Evolutionary conservation across 2,113 vertebrate species (phyloP), one percentile per base, ranked within the genome.

Genomic region (Cariama cristata): DNA sequence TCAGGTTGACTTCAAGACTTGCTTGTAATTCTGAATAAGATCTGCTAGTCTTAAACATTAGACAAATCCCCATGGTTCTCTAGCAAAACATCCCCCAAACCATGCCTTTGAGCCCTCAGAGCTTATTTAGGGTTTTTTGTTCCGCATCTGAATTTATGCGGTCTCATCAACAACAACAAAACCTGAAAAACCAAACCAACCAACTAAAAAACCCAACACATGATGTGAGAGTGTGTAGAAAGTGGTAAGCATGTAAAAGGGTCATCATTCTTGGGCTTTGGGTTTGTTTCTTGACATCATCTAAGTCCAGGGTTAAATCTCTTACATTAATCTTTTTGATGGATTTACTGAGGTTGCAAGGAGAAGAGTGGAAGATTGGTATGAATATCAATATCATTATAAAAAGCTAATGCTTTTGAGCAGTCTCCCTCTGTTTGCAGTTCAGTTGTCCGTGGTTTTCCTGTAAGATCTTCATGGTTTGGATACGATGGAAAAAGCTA

Each of bases 131-230:
- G 6, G 3, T 0, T 52, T 64, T 67, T 52, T 60, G 9, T 73
- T 72, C 40, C 60, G 52, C 27, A 30, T 62, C 26, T 35, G 49
- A 73, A 16, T 30, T 44, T 40, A 15, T 38, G 28, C n/a, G 73
- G 9, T 59, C 14, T 91, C 32, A 9, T 22, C 7, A 55, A 28
- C 9, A 40, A 49, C 64, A 50, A 28, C 44, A 52, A 42, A 6
- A 17, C 5, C 11, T 9, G 32, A 63, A 22, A 22, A 56, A 40
- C 30, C 18, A 12, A 49, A n/a, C 1, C 33, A 45, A 38, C 38
- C 38, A n/a, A 38, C 21, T 5, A n/a, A 22, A n/a, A 71, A 56
- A 2, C 8, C 8, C 35, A 56, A 1, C 20, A 12, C 4, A 0
- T 74, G 32, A 20, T 59, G 17, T 59, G 4, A 5, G 33, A 72